Percentiles rank a stretch among this genome's conserved stretches.
Evolutionary conservation across 2,113 vertebrate genomes (phyloP).

Genomic region (Semnornis frantzii): DNA sequence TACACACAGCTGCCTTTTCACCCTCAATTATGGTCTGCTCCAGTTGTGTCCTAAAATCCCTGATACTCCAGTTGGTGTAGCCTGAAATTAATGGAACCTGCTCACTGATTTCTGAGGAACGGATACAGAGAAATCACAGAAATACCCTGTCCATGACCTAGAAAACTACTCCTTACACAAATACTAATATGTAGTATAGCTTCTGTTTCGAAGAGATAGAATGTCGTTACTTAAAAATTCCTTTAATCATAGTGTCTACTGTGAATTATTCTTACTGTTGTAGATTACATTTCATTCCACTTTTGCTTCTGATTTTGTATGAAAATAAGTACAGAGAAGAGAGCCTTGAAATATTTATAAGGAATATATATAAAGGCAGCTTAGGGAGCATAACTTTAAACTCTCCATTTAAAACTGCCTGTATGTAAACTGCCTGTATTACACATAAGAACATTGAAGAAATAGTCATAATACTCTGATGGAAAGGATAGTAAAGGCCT

Average conservation of each 20-base stretch:
- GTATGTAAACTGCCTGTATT: background rate
- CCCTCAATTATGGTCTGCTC: background rate
- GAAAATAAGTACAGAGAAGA: background rate
- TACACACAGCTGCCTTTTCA: background rate
- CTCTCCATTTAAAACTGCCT: background rate
- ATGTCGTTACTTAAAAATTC: background rate
- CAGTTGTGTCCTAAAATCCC: background rate
- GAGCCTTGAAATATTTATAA: background rate
- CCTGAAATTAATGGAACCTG: background rate
- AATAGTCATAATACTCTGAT: background rate
- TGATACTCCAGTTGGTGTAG: background rate
- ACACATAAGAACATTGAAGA: background rate
- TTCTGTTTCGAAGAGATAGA: background rate
- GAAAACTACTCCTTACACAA: background rate
- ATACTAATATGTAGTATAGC: background rate
- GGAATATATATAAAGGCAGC: background rate
- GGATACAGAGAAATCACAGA: background rate
- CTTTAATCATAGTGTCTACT: background rate
- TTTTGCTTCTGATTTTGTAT: background rate
- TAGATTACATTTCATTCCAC: background rate
- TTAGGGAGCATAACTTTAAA: background rate
- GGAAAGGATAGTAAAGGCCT: background rate
- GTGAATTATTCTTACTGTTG: background rate
- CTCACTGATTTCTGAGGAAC: background rate
- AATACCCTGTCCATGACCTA: background rate